Evolutionary conservation across 2,888 invertebrate genomes (phyloP).

Genomic region (Bibio marci): DNA sequence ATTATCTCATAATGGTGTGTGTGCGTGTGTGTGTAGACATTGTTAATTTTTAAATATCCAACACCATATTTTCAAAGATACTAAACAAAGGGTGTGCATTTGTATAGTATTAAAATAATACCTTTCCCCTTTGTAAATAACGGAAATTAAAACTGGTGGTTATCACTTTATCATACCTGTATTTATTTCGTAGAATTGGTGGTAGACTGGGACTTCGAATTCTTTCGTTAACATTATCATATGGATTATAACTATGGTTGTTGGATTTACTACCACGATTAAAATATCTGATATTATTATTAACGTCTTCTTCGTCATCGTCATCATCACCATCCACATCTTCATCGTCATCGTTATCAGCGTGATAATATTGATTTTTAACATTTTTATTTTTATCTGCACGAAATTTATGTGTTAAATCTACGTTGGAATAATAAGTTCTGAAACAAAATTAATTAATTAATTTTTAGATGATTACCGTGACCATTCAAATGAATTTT

Average conservation of each 20-base stretch:
- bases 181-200: constrained; percentile 33
- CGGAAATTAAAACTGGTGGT: no score
- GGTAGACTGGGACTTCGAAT: constrained; percentile 49
- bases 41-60: no score
- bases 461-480: not conserved
- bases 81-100: no score
- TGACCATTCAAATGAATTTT: not conserved
- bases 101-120: no score
- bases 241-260: not conserved
- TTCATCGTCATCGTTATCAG: not conserved
- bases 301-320: not conserved
- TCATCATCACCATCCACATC: not conserved
- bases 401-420: constrained; percentile 13
- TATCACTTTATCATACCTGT: no score
- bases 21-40: no score
- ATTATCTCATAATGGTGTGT: no score
- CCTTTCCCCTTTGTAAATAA: no score
- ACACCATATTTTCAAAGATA: no score
- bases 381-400: not conserved
- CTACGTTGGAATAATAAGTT: constrained; percentile 27
- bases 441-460: constrained; percentile 2
- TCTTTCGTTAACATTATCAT: constrained; percentile 9
- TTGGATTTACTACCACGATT: constrained; percentile 1
- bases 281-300: constrained; percentile 1
- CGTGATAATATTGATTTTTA: not conserved